Evolutionary conservation across 1,140 invertebrate species (phyloP).

Genomic region (Drosophila ananassae): DNA sequence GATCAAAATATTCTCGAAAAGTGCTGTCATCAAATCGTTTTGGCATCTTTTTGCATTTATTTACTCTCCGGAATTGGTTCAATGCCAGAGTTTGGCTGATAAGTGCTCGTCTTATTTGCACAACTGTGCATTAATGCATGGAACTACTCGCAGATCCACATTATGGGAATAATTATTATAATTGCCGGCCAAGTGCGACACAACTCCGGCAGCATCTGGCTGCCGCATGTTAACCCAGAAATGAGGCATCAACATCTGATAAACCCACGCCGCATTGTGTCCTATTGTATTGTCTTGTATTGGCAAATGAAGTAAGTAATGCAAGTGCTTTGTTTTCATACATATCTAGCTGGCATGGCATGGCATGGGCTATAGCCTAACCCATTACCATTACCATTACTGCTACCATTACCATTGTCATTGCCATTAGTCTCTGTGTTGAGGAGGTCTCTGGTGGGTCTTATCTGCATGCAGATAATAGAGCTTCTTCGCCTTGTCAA

Average conservation of each 20-base stretch:
- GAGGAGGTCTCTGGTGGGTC: conserved; percentile 26
- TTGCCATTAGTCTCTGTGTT: conserved; percentile 23
- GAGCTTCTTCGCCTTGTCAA: conserved; percentile 62
- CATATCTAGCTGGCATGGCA: conserved; percentile 54
- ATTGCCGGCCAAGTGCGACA: conserved; percentile 58
- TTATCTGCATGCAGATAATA: conserved; percentile 60
- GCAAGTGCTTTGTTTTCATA: conserved; percentile 63
- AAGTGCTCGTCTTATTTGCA: conserved; percentile 48
- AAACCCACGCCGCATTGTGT: conserved; percentile 44
- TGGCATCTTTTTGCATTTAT: conserved; percentile 29
- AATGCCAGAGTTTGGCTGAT: conserved; percentile 32
- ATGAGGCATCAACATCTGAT: conserved; percentile 49
- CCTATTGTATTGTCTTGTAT: conserved; percentile 45
- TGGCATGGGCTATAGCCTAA: conserved; percentile 21
- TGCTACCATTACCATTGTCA: conserved; percentile 41
- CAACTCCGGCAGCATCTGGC: conserved; percentile 19
- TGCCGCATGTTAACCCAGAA: conserved; percentile 71
- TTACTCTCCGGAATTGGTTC: conserved; percentile 37
- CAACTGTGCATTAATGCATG: conserved; percentile 47
- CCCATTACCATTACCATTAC: conserved; percentile 29
- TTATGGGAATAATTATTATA: conserved; percentile 69
- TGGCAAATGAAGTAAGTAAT: conserved; percentile 64
- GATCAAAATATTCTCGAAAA: conserved; percentile 3
- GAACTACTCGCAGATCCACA: conserved; percentile 28
- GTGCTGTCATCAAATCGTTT: conserved; percentile 19